These are phyloP conservation scores for Neolamprologus cancellatus DNA, from an alignment of 2,113 vertebrate species.

Conservation along the genomic window DNA sequence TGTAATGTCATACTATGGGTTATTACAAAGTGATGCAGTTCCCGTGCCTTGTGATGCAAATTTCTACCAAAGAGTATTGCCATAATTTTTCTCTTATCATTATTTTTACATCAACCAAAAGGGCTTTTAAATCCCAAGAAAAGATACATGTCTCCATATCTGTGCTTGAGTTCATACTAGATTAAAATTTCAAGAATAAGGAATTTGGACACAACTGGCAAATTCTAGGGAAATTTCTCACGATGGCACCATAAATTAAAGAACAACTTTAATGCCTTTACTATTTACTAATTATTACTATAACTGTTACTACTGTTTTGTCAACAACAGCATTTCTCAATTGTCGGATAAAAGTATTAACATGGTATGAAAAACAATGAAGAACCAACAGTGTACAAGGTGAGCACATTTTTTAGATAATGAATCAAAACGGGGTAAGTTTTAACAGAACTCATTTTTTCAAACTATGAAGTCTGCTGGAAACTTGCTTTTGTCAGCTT, in stretches of 20 bases:
- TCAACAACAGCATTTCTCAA: background rate
- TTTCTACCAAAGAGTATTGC: background rate
- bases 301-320: background rate
- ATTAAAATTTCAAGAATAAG: background rate
- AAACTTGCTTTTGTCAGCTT: background rate
- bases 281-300: background rate
- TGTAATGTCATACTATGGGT: background rate
- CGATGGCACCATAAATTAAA: background rate
- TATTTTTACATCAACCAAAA: background rate
- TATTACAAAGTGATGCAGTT: background rate
- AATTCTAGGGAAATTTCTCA: background rate
- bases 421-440: background rate
- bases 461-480: background rate
- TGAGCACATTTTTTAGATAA: background rate
- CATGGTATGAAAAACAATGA: background rate
- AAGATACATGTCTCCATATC: background rate
- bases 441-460: background rate
- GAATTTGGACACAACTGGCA: background rate
- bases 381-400: background rate
- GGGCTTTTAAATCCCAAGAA: background rate
- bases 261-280: background rate
- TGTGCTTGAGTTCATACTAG: background rate
- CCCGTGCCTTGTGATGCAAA: background rate
- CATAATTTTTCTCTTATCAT: background rate
- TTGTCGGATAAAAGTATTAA: background rate